Evolutionary conservation across 1,140 invertebrate species (phyloP).

Genomic region (Leucophenga varia): DNA sequence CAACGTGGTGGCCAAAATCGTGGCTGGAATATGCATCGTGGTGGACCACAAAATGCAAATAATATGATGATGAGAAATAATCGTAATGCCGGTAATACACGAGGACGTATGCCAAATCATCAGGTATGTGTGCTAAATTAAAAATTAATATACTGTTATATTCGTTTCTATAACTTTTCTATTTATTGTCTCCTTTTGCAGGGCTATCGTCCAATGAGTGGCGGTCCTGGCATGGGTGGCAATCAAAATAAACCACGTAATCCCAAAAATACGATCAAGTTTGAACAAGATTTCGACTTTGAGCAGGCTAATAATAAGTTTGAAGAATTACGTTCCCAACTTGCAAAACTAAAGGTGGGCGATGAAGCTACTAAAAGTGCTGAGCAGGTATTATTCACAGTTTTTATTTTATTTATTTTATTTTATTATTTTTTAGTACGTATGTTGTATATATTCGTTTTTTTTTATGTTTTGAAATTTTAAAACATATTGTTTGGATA

Average conservation of each 20-base stretch:
- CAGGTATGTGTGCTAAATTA: constrained; percentile 29
- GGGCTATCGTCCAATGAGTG: constrained; percentile 38
- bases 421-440: no score
- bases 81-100: constrained; percentile 35
- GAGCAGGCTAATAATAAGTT: constrained; percentile 96
- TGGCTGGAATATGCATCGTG: constrained; percentile 51
- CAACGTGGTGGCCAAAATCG: constrained; percentile 36
- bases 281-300: constrained; percentile 96
- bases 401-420: no score
- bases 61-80: constrained; percentile 48
- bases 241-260: constrained; percentile 31
- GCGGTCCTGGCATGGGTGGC: constrained; percentile 1
- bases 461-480: no score
- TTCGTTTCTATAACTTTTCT: constrained; percentile 1
- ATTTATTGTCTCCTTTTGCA: constrained; percentile 10
- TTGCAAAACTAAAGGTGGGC: constrained; percentile 81
- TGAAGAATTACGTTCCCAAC: constrained; percentile 83
- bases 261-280: constrained; percentile 75
- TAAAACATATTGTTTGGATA: no score
- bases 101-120: constrained; percentile 47
- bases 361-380: constrained; percentile 62
- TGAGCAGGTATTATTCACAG: constrained; percentile 58
- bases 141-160: background rate
- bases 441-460: no score
- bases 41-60: constrained; percentile 35